phyloP scores from a whole-genome alignment of 2,888 invertebrate species.

The Pseudococcus longispinus region DNA sequence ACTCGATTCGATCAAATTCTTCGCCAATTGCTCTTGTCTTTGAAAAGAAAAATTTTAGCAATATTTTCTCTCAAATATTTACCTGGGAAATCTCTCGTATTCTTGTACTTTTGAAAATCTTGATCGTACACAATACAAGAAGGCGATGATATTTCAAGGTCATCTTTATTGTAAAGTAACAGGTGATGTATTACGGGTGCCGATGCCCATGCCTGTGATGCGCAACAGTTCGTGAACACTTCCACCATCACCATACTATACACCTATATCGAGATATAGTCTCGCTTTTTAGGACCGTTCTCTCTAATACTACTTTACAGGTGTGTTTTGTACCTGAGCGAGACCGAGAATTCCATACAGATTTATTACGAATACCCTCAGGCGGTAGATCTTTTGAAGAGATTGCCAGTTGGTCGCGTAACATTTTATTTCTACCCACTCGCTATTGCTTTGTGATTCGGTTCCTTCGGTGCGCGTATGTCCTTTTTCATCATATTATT shows the following conservation, averaged over 20 bases:
- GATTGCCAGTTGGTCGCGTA: conserved; percentile 28
- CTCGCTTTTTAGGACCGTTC: conserved; percentile 29
- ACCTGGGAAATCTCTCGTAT: not conserved
- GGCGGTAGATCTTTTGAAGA: conserved; percentile 5
- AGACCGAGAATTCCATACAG: conserved; percentile 25
- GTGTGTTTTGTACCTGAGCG: conserved; percentile 43
- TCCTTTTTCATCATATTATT: not conserved
- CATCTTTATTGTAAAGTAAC: conserved; percentile 35
- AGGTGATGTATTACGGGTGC: conserved; percentile 36
- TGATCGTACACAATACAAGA: not conserved
- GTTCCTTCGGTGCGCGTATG: not conserved
- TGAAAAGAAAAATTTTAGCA: not conserved
- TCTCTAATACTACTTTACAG: not conserved
- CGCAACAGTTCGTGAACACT: conserved; percentile 41
- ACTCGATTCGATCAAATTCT: not conserved
- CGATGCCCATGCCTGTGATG: not conserved
- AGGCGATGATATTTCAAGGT: conserved; percentile 10
- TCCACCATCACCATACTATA: not conserved
- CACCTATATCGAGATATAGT: not conserved
- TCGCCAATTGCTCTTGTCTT: too few relatives aligned
- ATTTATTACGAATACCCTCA: conserved; percentile 29
- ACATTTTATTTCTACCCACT: conserved; percentile 40
- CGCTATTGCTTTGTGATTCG: conserved; percentile 2
- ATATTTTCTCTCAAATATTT: not conserved
- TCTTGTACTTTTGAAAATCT: not conserved